Base-by-base conservation (phyloP, 2,888 invertebrate genomes). In the Mellilla xanthometata region DNA sequence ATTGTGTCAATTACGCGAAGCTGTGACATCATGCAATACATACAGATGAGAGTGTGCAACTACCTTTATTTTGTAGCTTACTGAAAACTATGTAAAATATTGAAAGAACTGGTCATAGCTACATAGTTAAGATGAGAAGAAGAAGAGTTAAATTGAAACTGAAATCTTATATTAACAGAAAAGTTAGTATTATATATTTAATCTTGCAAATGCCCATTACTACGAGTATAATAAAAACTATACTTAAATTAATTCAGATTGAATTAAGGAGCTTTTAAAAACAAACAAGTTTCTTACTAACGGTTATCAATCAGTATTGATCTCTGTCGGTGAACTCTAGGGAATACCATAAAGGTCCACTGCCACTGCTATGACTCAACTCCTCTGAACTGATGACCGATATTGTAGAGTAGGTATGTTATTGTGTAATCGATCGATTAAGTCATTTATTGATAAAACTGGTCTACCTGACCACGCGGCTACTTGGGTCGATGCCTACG, bases 1-100 rank as follows among this genome's bases (percentile, higher is more conserved):
- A 74, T 76, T 73, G 84, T 82, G 88, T 89, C 88, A 89, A 89
- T 89, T 89, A 89, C 81, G 81, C 79, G 79, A 81, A 83, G 72
- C 70, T 59, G 65, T 53, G 65, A 76, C 83, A 84, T 84, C 77
- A 75, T 58, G 64, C 72, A 84, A 86, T 86, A 84, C 86, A 86
- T 87, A 84, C 76, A 73, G 78, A 83, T 83, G n/a, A 77, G 75
- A 74, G 79, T 82, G 72, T 82, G 78, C 78, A 71, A 68, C 70
- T 62, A 70, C 79, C 83, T 72, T 83, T 80, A 81, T 69, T 60
- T 62, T 60, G 58, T 39, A 22, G 15, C 2, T 24, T 30, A 8
- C 24, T 24, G 24, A 24, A 24, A n/a, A 19, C 15, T 19, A 19
- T 19, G n/a, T 19, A 6, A 6, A 19, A 19, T 1, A 19, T 19